Percentiles rank a stretch among this genome's conserved stretches.
These are phyloP conservation scores for Melanargia galathea DNA, from an alignment of 2,888 invertebrate species.

Conservation along the genomic window DNA sequence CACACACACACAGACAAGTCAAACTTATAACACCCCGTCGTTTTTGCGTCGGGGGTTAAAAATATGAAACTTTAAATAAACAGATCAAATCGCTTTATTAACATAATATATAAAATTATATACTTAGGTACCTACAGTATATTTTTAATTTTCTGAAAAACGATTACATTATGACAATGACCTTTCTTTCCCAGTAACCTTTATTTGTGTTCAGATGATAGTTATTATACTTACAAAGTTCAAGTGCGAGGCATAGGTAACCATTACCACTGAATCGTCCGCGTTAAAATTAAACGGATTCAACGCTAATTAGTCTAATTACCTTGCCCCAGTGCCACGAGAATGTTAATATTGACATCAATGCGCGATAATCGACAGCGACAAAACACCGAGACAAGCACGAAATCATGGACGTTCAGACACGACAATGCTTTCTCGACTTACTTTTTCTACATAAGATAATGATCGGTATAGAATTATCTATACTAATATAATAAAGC, in stretches of 20 bases:
- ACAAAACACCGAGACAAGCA: conserved; percentile 1
- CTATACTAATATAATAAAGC: not conserved
- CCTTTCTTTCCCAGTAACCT: too few relatives aligned
- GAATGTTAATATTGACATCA: conserved; percentile 12
- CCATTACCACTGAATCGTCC: not conserved
- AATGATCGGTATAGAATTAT: not conserved
- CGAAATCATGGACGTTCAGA: not conserved
- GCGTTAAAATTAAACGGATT: not conserved
- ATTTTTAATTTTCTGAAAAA: too few relatives aligned
- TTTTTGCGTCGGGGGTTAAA: too few relatives aligned
- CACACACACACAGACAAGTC: too few relatives aligned
- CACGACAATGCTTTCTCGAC: not conserved
- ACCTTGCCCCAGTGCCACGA: not conserved
- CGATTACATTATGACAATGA: too few relatives aligned
- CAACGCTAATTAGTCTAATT: conserved; percentile 5
- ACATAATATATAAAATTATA: too few relatives aligned
- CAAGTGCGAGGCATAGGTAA: not conserved
- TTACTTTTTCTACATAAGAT: not conserved
- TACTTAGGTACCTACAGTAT: too few relatives aligned
- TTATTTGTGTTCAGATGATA: too few relatives aligned
- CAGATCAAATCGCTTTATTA: too few relatives aligned
- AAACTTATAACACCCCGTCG: too few relatives aligned
- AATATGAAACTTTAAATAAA: too few relatives aligned
- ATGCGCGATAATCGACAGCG: not conserved
- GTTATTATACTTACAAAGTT: not conserved